Conservation (phyloP, 2,113 vertebrate species). For the Daubentonia madagascariensis region DNA sequence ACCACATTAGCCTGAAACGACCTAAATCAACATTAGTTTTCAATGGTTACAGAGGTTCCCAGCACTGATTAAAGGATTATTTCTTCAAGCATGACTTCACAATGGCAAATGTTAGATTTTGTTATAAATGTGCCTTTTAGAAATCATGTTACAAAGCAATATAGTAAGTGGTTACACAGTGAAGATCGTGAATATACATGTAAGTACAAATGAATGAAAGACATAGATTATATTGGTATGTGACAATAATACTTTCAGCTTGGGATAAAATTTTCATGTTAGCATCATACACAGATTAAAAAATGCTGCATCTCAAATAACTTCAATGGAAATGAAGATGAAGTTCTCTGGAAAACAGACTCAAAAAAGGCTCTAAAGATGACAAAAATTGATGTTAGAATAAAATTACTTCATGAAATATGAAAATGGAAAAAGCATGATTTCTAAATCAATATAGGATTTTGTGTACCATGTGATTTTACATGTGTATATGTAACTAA, state of each 20-base stretch:
- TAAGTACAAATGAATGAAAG: not conserved
- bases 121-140: not conserved
- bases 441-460: not conserved
- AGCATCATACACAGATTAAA: not conserved
- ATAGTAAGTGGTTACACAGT: not conserved
- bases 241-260: not conserved
- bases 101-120: not conserved
- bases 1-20: not conserved
- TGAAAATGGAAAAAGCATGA: not conserved
- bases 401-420: slow-evolving; percentile 5
- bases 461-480: not conserved
- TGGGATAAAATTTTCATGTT: not conserved
- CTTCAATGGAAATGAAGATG: not conserved
- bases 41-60: not conserved
- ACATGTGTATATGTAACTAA: not conserved
- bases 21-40: not conserved
- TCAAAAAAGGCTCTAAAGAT: not conserved
- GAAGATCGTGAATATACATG: not conserved
- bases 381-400: not conserved
- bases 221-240: not conserved
- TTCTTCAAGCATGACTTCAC: not conserved
- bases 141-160: not conserved
- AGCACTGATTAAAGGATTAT: not conserved
- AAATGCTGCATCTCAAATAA: not conserved
- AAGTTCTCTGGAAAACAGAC: not conserved